Evolutionary conservation across 2,797 vertebrate genomes (phyloP), one percentile per base, ranked within the genome.

Genomic region (Coreius guichenoti): DNA sequence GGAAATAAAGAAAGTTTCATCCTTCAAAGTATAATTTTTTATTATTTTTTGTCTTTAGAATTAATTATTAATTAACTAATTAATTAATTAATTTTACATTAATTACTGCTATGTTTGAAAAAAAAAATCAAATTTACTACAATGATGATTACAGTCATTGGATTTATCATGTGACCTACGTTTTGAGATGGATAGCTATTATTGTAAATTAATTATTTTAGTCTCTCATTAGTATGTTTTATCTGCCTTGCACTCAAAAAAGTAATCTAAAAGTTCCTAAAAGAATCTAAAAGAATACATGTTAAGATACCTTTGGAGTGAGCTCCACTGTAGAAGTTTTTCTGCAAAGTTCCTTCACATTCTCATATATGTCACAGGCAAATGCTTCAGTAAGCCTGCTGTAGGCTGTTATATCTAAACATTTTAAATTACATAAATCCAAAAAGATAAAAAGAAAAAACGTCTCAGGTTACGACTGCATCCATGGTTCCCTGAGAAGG

Each of bases 141-240:
- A 86, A 13, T 69, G 58, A 26, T 81, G 43, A 85, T 89, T 36
- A 86, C 92, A 92, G 93, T 94, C 91, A 93, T 93, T 94, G 92
- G 91, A 93, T 91, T 93, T 92, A 91, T 93, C 85, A 91, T 91
- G 87, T 91, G 91, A 92, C 91, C 92, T 91, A 90, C 85, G 86
- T 91, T 90, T 88, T 88, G 80, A 87, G 86, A 56, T 89, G 21
- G 26, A 70, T 79, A 29, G 12, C 72, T 78, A 73, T 85, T 87
- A 87, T 86, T 80, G 88, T 36, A 89, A 72, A 87, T 31, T 3
- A 7, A 31, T 65, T 65, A 7, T 65, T 65, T 65, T 8, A 90
- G 91, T 92, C 17, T 49, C 49, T 70, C 6, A 14, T 72, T 47
- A 39, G n/a, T 43, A 26, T 26, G n/a, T 43, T 61, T 56, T 78